Evolutionary conservation across 2,888 invertebrate genomes (phyloP), one percentile per base, ranked within the genome.

Genomic region (Xanthorhoe designata): DNA sequence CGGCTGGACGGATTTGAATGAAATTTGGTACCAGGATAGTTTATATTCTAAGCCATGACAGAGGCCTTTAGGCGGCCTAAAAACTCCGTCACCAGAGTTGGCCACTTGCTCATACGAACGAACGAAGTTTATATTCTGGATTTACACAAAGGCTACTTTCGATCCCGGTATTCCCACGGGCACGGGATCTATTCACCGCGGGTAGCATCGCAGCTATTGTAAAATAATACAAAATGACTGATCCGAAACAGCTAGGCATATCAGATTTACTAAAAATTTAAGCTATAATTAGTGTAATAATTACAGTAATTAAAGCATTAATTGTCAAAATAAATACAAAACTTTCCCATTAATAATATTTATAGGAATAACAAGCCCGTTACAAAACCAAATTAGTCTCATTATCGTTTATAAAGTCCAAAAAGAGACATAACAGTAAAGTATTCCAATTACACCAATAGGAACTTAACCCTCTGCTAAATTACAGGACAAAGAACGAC

Each of bases 401-500:
- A 29, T 54, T 47, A 60, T 51, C 38, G 18, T n/a, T 52, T 18
- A 8, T 53, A 17, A 42, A 45, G 51, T 47, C 32, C 32, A 58
- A 45, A 42, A 57, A 52, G 17, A 29, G 55, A 49, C 35, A 19
- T 1, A 50, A 50, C 42, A 19, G 18, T 62, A 56, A 57, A 57
- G 8, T 18, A 54, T n/a, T 50, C 64, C 55, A 59, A 59, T 64
- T 64, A 53, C 45, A 17, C 58, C 52, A 53, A 64, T 64, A 29
- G 64, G 52, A 58, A 64, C 38, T 47, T 59, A 52, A 64, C n/a
- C 50, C 50, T 35, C 45, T 15, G 13, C 42, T 57, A 45, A 64
- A 64, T 53, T 58, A 62, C 35, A 47, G 53, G 58, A 58, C 64
- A 55, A 60, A 64, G 53, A 51, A 60, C 45, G 42, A 24, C 19